Percentiles rank a stretch among this genome's conserved stretches.
These are phyloP conservation scores for Ctenopoma kingsleyae DNA, from an alignment of 2,797 vertebrate genomes.

Conservation along the genomic window DNA sequence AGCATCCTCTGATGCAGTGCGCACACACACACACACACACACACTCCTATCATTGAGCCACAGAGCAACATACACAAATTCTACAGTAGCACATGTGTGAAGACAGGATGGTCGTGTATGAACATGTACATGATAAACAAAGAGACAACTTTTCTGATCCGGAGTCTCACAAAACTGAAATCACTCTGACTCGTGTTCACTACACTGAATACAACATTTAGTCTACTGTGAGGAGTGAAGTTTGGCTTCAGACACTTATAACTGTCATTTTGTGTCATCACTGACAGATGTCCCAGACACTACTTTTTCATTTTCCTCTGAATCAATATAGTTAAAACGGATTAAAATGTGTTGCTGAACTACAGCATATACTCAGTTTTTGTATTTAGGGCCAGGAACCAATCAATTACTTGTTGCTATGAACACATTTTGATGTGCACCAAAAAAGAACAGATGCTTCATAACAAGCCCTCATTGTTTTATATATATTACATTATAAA, in stretches of 20 bases:
- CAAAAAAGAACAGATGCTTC: too few species aligned
- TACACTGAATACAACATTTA: background rate
- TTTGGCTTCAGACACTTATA: too few species aligned
- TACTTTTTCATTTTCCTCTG: background rate
- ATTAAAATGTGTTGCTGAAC: too few species aligned
- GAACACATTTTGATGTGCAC: background rate
- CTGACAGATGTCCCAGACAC: too few species aligned
- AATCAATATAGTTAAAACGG: too few species aligned
- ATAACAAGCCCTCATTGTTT: background rate
- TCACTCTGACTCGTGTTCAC: background rate
- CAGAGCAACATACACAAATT: slow-evolving; percentile 60
- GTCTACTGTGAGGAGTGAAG: background rate
- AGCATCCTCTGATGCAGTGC: slow-evolving; percentile 74
- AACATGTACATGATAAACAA: slow-evolving; percentile 55
- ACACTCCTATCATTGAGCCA: slow-evolving; percentile 39
- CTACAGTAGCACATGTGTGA: slow-evolving; percentile 64
- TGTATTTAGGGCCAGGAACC: too few species aligned
- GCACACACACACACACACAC: slow-evolving; percentile 51
- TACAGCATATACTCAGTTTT: too few species aligned
- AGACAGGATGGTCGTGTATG: slow-evolving; percentile 51
- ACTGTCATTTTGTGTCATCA: background rate
- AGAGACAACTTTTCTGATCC: background rate
- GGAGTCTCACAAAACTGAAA: background rate
- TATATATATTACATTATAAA: background rate
- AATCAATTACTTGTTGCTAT: background rate